phyloP scores from a whole-genome alignment of 2,113 vertebrate species.

The Piaya cayana region DNA sequence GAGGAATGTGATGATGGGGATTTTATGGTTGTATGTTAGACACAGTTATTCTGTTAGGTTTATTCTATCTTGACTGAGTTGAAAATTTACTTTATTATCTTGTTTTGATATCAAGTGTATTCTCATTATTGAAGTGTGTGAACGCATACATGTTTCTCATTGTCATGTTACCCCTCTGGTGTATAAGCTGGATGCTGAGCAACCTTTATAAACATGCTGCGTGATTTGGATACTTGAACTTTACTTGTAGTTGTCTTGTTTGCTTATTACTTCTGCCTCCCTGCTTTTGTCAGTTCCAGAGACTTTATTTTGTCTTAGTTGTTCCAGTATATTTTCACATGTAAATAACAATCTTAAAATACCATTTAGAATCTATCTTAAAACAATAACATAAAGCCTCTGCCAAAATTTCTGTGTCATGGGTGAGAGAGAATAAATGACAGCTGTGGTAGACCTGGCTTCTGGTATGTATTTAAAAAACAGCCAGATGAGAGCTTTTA shows the following conservation, averaged over 20 bases:
- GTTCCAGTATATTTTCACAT: neutral
- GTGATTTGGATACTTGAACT: neutral
- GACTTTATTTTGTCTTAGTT: neutral
- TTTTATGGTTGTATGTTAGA: neutral
- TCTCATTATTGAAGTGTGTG: neutral
- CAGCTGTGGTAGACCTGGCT: neutral
- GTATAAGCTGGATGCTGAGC: neutral
- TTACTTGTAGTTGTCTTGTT: neutral
- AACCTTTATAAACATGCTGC: neutral
- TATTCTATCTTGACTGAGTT: neutral
- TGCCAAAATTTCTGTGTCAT: neutral
- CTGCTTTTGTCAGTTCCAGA: neutral
- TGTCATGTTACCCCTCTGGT: neutral
- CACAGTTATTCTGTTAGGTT: neutral
- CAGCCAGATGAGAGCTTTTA: neutral
- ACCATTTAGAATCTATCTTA: neutral
- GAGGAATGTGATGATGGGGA: neutral
- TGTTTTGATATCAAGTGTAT: neutral
- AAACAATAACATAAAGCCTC: neutral
- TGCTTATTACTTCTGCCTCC: neutral
- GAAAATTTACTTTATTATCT: neutral
- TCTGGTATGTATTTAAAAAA: neutral
- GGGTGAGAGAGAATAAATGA: neutral
- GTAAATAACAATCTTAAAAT: neutral
- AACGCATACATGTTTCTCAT: neutral